Evolutionary conservation across 2,797 vertebrate species (phyloP), one percentile per base, ranked within the genome.

Genomic region (Synaphobranchus kaupii): DNA sequence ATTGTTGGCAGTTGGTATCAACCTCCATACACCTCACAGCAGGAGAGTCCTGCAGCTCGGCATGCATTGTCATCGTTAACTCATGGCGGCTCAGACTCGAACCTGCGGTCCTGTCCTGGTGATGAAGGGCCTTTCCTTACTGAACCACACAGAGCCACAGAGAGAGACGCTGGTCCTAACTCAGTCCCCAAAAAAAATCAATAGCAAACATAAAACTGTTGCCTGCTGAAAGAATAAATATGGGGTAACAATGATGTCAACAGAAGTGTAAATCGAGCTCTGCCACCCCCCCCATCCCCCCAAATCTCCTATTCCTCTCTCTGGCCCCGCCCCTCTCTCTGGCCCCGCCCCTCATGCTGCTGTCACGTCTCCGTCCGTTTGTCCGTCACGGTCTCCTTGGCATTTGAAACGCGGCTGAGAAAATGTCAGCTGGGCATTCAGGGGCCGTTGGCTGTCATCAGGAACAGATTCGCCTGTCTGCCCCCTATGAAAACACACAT

Each of bases 151-250:
- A 25, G 22, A 90, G 85, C 54, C 85, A 86, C 87, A 80, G 39
- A 82, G 86, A 84, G 89, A 92, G 89, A 90, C 58, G 78, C 85
- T 85, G 85, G 81, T 89, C 91, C 91, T 91, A 92, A 94, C 92
- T 87, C 71, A 39, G 84, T 92, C 86, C 83, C 83, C 90, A 87
- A 88, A 89, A 89, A 87, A 88, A 91, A 91, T 89, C 89, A 91
- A 88, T 90, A 86, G 87, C 89, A 89, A 89, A 90, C 85, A 83
- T 84, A 8, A 84, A 85, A 89, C 47, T 82, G 89, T 76, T 85
- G 91, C 88, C 89, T 85, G 84, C 89, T 89, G 90, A 28, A 83
- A 73, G 88, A 85, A 85, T 90, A 90, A 91, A 87, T 88, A 90
- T 80, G 20, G 34, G n/a, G 44, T 39, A 66, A 85, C 80, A 87